Conservation (phyloP, 2,113 vertebrate genomes). For the Corynorhinus townsendii region DNA sequence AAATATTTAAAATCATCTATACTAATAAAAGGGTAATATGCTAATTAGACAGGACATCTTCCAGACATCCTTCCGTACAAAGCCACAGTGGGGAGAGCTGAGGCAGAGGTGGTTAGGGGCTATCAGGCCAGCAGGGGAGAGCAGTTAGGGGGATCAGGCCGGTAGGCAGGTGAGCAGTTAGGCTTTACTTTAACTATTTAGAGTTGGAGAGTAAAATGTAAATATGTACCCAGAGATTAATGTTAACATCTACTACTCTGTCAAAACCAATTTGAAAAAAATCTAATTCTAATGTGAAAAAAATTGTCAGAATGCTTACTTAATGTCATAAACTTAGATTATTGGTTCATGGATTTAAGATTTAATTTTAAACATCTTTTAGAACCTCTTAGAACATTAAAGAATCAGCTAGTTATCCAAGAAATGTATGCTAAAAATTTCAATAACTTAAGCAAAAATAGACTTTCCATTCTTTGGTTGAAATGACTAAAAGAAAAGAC, state of each 20-base stretch:
- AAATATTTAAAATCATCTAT: background rate
- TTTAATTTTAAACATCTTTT: background rate
- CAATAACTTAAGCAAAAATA: slow-evolving; percentile 23
- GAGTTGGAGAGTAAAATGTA: background rate
- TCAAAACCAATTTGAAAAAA: background rate
- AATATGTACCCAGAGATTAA: background rate
- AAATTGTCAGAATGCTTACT: background rate
- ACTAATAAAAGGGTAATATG: too few relatives aligned
- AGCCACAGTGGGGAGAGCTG: too few relatives aligned
- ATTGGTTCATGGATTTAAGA: background rate
- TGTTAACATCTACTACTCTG: background rate
- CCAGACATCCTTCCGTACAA: too few relatives aligned
- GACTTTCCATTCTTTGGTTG: background rate
- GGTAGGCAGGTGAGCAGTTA: too few relatives aligned
- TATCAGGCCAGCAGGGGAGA: too few relatives aligned
- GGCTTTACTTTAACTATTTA: slow-evolving; percentile 4
- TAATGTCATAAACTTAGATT: background rate
- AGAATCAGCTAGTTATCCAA: background rate
- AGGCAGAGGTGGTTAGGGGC: too few relatives aligned
- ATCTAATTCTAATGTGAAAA: background rate
- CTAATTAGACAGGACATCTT: too few relatives aligned
- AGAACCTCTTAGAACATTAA: background rate
- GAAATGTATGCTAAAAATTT: background rate
- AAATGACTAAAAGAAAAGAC: slow-evolving; percentile 28
- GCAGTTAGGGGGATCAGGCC: too few relatives aligned